Evolutionary conservation across 2,888 invertebrate species (phyloP), one percentile per base, ranked within the genome.

Genomic region (Coecobrya sp.): DNA sequence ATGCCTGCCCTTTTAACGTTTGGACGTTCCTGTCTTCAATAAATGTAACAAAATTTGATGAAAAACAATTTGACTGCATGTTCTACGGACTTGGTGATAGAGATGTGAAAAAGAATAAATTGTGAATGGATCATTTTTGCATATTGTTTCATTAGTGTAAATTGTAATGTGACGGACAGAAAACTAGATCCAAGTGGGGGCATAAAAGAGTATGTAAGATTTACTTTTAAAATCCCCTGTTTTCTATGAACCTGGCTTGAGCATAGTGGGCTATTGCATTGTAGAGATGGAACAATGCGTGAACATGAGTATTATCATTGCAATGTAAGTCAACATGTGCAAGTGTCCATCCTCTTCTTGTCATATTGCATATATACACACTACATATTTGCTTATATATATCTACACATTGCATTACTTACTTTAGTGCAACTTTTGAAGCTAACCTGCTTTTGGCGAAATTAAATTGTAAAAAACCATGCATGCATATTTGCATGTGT

Each of bases 401-500:
- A n/a, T n/a, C 11, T 76, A 76, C 49, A 49, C 1, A 70, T 36
- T 36, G 27, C 27, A 70, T 73, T 65, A 25, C 25, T 73, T 65
- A 25, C 25, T 36, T 73, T 0, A 76, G 27, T 81, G 36, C 55
- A 81, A 81, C 81, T 25, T 27, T 19, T 27, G 13, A 22, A 25
- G 25, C 22, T 5, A 27, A 27, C 52, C 30, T 55, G 55, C 55
- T 55, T 55, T 81, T 79, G 79, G 27, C 55, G 30, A 81, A 4
- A 81, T 55, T 8, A 81, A 81, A 73, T 42, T 25, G 73, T 73
- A 55, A 55, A 81, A 82, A 82, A 65, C 8, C 22, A 42, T 36
- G 42, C 84, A 84, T 62, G 22, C 52, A 45, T 49, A 68, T 86
- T 65, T 86, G 85, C 85, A 70, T 86, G 49, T 49, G 68, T 68